These are phyloP conservation scores for Myocastor coypus DNA, from an alignment of 2,113 vertebrate species.

Conservation along the genomic window DNA sequence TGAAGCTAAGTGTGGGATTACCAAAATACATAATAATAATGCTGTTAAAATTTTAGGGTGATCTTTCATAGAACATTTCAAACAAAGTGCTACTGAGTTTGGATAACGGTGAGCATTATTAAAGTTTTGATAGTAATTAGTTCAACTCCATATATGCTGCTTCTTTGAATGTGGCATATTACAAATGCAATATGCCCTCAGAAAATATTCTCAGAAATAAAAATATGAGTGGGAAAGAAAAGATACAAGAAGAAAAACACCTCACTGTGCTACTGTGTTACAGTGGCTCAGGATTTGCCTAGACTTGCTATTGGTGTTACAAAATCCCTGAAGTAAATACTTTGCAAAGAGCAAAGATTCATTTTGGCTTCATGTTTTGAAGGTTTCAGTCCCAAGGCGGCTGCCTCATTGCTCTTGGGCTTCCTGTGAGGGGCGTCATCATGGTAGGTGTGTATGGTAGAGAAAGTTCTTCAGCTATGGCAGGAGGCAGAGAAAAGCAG, in stretches of 20 bases:
- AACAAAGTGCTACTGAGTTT: background rate
- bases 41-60: background rate
- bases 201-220: background rate
- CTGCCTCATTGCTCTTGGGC: too few species aligned
- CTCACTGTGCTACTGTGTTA: background rate
- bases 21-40: background rate
- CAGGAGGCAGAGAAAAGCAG: background rate
- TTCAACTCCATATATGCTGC: background rate
- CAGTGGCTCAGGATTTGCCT: background rate
- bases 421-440: background rate
- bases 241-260: background rate
- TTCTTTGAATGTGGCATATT: background rate
- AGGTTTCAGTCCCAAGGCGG: background rate
- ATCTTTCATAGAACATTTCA: conserved; percentile 49
- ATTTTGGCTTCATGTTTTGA: background rate
- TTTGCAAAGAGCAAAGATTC: background rate
- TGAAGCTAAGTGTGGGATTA: background rate
- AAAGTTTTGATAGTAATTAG: background rate
- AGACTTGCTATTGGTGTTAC: background rate
- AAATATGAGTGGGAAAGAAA: background rate
- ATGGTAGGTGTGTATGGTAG: rapidly evolving
- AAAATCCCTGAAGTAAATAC: background rate
- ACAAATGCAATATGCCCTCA: background rate
- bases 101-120: background rate
- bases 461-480: background rate